Evolutionary conservation across 2,888 invertebrate species (phyloP).

Genomic region (Lasioglossum pauxillum): DNA sequence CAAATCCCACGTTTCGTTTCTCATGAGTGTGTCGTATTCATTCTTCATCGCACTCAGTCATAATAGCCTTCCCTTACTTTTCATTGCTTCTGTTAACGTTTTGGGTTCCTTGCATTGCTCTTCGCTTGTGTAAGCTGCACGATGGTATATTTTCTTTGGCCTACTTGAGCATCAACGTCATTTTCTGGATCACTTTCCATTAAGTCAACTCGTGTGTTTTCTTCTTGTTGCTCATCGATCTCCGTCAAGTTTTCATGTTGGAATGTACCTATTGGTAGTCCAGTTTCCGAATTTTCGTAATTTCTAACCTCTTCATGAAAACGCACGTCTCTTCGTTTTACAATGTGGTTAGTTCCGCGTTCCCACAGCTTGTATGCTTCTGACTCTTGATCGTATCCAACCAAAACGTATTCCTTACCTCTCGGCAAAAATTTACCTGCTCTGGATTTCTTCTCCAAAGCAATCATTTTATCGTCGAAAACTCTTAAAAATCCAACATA

Average conservation of each 20-base stretch:
- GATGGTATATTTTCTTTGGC: neutral
- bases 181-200: no score
- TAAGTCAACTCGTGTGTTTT: no score
- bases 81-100: neutral
- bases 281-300: no score
- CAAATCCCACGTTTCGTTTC: no score
- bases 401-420: no score
- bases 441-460: neutral
- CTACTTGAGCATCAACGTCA: neutral
- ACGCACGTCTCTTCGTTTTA: neutral
- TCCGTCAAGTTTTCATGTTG: no score
- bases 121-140: no score
- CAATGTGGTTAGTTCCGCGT: neutral
- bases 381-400: no score
- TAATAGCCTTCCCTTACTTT: neutral
- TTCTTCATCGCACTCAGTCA: neutral
- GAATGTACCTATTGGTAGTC: no score
- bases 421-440: neutral
- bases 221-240: no score
- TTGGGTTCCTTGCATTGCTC: neutral
- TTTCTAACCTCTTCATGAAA: neutral
- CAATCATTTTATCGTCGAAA: neutral
- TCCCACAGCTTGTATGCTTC: no score
- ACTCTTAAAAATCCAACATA: neutral
- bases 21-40: neutral